A percentile compares a stretch with the other conserved stretches of the same genome.
These are phyloP conservation scores for Ditula angustiorana DNA, from an alignment of 2,888 invertebrate species.

Conservation along the genomic window DNA sequence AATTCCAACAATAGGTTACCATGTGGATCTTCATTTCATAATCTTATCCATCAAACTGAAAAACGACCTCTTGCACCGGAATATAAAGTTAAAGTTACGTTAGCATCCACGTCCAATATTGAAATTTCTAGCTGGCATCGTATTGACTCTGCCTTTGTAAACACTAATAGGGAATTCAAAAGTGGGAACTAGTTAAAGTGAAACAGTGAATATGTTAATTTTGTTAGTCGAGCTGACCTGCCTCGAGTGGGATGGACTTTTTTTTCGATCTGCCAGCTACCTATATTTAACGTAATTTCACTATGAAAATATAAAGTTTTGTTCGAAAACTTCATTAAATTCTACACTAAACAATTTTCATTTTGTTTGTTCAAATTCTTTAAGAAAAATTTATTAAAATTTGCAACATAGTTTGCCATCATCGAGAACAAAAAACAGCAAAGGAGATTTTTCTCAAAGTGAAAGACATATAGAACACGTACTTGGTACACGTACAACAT, in stretches of 20 bases:
- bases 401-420: too few relatives aligned
- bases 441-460: too few relatives aligned
- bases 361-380: too few relatives aligned
- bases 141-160: conserved; percentile 83
- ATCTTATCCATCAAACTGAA: conserved; percentile 49
- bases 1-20: conserved; percentile 73
- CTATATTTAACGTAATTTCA: conserved; percentile 10
- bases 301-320: background rate
- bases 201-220: conserved; percentile 83
- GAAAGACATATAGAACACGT: too few relatives aligned
- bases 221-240: conserved; percentile 50
- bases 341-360: too few relatives aligned
- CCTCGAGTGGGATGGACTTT: conserved; percentile 53
- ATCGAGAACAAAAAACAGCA: too few relatives aligned
- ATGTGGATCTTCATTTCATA: conserved; percentile 65
- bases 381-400: too few relatives aligned
- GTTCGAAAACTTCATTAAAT: too few relatives aligned
- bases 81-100: conserved; percentile 49
- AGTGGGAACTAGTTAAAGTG: conserved; percentile 81
- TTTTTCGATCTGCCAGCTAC: conserved; percentile 45
- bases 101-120: conserved; percentile 47
- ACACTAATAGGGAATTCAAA: conserved; percentile 83
- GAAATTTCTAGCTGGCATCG: conserved; percentile 68
- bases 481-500: too few relatives aligned
- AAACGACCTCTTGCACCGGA: conserved; percentile 44